Conservation (phyloP, 2,113 vertebrate genomes). For the Phocoena sinus region DNA sequence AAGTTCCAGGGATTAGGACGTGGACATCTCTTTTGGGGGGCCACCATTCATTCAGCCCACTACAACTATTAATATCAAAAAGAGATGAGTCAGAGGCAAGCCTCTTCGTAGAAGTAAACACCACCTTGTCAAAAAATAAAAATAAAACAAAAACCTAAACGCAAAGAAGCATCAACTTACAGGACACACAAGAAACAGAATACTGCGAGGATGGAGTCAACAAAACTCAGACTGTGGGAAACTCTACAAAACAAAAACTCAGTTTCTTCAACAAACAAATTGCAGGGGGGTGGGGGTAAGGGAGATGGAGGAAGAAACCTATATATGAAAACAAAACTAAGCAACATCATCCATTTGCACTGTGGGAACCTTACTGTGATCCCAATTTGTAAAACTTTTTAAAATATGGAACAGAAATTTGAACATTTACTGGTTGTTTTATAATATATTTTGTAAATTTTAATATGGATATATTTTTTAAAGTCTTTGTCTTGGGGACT, state of each 20-base stretch:
- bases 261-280: neutral
- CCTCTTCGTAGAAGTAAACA: neutral
- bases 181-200: neutral
- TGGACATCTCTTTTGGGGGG: neutral
- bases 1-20: neutral
- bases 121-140: neutral
- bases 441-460: neutral
- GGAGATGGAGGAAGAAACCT: neutral
- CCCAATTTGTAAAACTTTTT: neutral
- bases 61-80: neutral
- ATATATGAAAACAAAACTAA: neutral
- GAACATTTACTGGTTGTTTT: neutral
- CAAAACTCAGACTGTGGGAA: neutral
- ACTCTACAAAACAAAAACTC: neutral
- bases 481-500: neutral
- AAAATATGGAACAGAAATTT: neutral
- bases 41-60: neutral
- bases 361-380: neutral
- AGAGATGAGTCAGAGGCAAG: neutral
- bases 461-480: neutral
- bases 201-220: neutral
- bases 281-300: neutral
- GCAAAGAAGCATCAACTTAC: neutral
- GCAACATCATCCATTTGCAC: neutral
- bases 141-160: neutral